These are phyloP conservation scores for Necrosyrtes monachus DNA, from an alignment of 2,797 vertebrate genomes.

Conservation along the genomic window DNA sequence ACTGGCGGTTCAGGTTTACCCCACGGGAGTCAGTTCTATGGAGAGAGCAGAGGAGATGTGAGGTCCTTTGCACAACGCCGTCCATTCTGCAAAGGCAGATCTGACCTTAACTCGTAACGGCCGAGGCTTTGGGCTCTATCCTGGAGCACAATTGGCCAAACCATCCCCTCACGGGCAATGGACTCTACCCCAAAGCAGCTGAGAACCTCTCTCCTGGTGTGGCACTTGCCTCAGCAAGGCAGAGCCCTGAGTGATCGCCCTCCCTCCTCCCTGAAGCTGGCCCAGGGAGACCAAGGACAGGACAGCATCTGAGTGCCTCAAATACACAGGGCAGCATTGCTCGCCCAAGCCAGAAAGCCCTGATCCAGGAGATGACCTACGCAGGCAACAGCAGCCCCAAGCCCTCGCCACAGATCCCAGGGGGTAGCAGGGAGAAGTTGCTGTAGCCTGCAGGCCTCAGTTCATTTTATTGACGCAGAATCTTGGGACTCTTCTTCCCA, in stretches of 20 bases:
- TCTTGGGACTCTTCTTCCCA: background rate
- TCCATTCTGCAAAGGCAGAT: background rate
- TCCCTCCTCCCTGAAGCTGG: background rate
- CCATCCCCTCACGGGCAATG: fast-evolving
- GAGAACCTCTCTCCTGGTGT: background rate
- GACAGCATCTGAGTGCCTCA: background rate
- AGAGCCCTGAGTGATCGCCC: fast-evolving
- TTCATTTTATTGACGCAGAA: fast-evolving
- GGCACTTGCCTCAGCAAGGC: no score
- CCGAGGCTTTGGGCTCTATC: fast-evolving
- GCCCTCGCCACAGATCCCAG: background rate
- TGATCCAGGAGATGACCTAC: background rate
- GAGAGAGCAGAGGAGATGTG: fast-evolving
- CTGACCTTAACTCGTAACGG: fast-evolving
- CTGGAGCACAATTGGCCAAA: background rate
- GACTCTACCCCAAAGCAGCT: background rate
- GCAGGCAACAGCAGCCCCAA: background rate
- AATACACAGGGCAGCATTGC: fast-evolving
- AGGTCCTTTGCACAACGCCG: fast-evolving
- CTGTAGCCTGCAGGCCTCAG: background rate
- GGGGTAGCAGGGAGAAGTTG: background rate
- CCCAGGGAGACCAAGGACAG: background rate
- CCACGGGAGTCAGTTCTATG: conserved; percentile 91
- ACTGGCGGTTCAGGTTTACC: conserved; percentile 95
- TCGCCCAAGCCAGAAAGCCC: fast-evolving